Evolutionary conservation across 2,113 vertebrate genomes (phyloP), one percentile per base, ranked within the genome.

Genomic region (Oxygymnocypris stewartii): DNA sequence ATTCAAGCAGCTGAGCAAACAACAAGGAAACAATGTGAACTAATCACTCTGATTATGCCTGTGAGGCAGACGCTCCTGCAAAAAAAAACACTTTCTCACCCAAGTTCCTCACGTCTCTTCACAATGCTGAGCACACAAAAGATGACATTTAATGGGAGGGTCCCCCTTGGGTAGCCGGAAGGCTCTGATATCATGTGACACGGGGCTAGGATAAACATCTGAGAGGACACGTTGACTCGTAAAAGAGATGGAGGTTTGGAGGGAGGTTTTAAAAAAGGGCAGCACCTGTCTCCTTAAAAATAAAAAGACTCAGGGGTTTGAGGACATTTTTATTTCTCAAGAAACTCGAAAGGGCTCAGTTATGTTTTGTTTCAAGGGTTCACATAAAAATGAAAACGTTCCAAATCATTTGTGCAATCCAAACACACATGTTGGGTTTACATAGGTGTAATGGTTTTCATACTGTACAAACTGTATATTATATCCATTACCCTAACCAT

Each of bases 1-100:
- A 67, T 82, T 49, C 8, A 18, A 87, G 81, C 90, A 91, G 90
- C 87, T 90, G 89, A 89, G 83, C 75, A 90, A 89, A 90, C 89
- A 88, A 61, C 69, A 57, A 73, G 71, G 49, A 84, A 88, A 91
- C 88, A 89, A 85, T 84, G 69, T 57, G 75, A 80, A 79, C 79
- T 88, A 90, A 88, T 88, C 81, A 47, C 67, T 59, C 86, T 87
- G 88, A 89, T 91, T 77, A 90, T 76, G 81, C 63, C 73, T 79
- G 77, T 40, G 81, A 71, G 49, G 79, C 77, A 67, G 49, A 73
- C 69, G 31, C 86, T 65, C 86, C 31, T 6, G 40, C 75, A 75
- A 79, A 31, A 80, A 67, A 49, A 49, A 44, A 7, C 80, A 84
- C 82, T 82, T 82, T 82, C 80, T 51, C 74, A 85, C 67, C 44